phyloP scores from a whole-genome alignment of 2,888 invertebrate species.

The Luperina testacea region DNA sequence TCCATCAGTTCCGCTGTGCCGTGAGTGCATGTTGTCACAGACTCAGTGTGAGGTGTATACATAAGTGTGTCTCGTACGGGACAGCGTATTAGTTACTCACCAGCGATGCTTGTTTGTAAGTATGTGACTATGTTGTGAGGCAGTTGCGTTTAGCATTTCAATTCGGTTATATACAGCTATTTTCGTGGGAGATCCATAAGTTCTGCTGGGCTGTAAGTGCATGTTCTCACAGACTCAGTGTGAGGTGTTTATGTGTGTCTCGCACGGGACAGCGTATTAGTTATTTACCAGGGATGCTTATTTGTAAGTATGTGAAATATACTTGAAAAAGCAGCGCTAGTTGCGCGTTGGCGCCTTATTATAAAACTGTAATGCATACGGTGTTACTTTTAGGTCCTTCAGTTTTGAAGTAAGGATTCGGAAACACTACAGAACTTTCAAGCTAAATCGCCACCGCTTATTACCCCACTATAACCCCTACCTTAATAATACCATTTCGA shows the following conservation, averaged over 20 bases:
- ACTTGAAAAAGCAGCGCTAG: background rate
- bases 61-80: constrained; percentile 66
- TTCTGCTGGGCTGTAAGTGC: constrained; percentile 41
- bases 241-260: constrained; percentile 23
- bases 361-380: background rate
- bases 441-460: constrained; percentile 38
- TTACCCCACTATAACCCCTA: constrained; percentile 50
- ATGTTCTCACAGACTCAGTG: constrained; percentile 60
- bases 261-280: too few relatives aligned
- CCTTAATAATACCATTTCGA: constrained; percentile 77
- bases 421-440: background rate
- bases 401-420: background rate
- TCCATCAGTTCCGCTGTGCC: constrained; percentile 54
- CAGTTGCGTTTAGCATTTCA: background rate
- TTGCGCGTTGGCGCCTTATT: background rate
- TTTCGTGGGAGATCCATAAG: constrained; percentile 48
- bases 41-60: constrained; percentile 64
- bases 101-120: constrained; percentile 50
- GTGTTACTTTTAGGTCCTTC: background rate
- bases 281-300: background rate
- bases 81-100: constrained; percentile 65
- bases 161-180: too few relatives aligned
- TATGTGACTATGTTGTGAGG: background rate
- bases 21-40: constrained; percentile 66
- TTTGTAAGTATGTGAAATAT: too few relatives aligned